Evolutionary conservation across 2,888 invertebrate genomes (phyloP).

Genomic region (Oscheius sp.): DNA sequence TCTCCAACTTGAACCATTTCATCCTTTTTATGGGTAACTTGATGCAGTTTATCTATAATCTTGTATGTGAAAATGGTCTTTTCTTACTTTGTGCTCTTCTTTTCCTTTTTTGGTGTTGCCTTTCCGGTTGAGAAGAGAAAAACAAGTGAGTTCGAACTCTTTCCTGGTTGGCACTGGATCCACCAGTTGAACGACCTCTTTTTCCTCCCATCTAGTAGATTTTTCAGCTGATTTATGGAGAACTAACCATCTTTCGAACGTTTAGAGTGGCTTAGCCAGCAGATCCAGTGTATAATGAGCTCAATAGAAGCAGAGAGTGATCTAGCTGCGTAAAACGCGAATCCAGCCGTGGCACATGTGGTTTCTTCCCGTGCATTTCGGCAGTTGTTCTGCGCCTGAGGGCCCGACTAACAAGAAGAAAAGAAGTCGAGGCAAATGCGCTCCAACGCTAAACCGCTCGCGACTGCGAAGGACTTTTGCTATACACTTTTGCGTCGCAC

Average conservation of each 20-base stretch:
- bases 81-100: constrained; percentile 64
- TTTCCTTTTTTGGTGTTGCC: constrained; percentile 64
- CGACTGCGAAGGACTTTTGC: too few relatives aligned
- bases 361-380: constrained; percentile 24
- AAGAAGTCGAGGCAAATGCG: not conserved
- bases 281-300: not conserved
- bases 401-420: too few relatives aligned
- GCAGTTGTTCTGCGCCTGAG: constrained; percentile 23
- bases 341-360: constrained; percentile 20
- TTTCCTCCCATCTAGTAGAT: constrained; percentile 48
- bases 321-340: constrained; percentile 5
- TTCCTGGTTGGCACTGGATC: constrained; percentile 55
- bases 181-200: constrained; percentile 50
- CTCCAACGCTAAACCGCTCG: too few relatives aligned
- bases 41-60: constrained; percentile 65
- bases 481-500: constrained; percentile 14
- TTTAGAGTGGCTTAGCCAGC: not conserved
- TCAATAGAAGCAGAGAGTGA: not conserved
- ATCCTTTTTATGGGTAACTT: constrained; percentile 67
- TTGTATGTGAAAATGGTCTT: not conserved
- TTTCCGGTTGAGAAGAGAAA: constrained; percentile 63
- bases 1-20: constrained; percentile 68
- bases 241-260: constrained; percentile 4
- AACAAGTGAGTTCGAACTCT: constrained; percentile 67
- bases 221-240: not conserved